Conservation (phyloP, 2,113 vertebrate genomes). For the Petromus typicus region DNA sequence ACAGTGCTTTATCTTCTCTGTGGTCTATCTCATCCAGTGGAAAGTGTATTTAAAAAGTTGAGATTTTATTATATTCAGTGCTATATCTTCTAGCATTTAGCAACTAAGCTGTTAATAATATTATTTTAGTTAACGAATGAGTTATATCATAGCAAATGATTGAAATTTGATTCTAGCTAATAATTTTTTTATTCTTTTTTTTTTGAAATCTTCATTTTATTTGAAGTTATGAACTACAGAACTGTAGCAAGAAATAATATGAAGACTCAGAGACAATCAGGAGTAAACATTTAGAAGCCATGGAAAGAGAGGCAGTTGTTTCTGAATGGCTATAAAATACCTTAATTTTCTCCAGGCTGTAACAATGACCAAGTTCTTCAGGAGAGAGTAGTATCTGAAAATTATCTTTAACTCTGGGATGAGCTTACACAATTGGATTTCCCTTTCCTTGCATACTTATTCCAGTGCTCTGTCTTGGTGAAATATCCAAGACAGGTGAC, state of each 20-base stretch:
- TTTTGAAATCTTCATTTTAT: neutral
- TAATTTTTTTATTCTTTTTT: neutral
- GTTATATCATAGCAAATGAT: constrained; percentile 26
- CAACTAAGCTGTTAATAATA: neutral
- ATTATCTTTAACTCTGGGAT: constrained; percentile 9
- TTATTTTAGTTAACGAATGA: neutral
- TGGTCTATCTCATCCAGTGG: neutral
- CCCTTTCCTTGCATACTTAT: neutral
- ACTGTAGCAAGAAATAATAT: neutral
- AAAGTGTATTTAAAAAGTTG: neutral
- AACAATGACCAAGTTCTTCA: neutral
- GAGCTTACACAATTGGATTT: neutral
- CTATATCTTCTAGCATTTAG: neutral
- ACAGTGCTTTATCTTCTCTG: neutral
- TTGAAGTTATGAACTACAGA: neutral
- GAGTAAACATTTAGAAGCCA: neutral
- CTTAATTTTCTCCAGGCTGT: neutral
- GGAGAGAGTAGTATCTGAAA: neutral
- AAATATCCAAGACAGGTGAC: neutral
- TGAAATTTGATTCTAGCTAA: neutral
- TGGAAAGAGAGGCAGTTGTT: neutral
- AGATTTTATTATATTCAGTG: neutral
- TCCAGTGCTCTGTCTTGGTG: neutral
- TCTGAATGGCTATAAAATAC: neutral
- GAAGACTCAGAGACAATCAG: neutral